phyloP scores from a whole-genome alignment of 2,113 vertebrate species.

The Ameiurus melas region DNA sequence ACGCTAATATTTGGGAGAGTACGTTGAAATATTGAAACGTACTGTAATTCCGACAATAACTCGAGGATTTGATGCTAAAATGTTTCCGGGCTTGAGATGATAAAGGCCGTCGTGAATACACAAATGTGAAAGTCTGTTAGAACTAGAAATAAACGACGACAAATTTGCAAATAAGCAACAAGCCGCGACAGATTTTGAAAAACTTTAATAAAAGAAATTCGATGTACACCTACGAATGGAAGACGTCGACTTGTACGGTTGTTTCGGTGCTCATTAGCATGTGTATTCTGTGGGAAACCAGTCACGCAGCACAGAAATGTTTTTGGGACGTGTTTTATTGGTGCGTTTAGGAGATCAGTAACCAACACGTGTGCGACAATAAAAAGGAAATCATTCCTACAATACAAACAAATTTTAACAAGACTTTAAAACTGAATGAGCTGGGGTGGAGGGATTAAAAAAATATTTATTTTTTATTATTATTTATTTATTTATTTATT shows the following conservation, averaged over 20 bases:
- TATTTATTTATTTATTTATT: too few species aligned
- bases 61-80: background rate
- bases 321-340: constrained; percentile 23
- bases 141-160: background rate
- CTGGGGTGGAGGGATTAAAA: too few species aligned
- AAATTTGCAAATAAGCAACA: background rate
- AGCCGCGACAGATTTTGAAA: background rate
- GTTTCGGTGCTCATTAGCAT: background rate
- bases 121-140: background rate
- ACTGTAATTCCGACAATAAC: background rate
- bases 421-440: background rate
- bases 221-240: background rate
- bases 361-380: background rate
- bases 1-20: background rate
- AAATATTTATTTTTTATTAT: too few species aligned
- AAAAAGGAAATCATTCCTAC: background rate
- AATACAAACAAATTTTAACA: background rate
- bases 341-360: background rate
- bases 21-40: background rate
- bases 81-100: too few species aligned
- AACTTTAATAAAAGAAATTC: background rate
- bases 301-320: background rate
- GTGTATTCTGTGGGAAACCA: background rate
- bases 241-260: background rate
- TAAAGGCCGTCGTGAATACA: too few species aligned